Base-by-base conservation (phyloP, 2,113 vertebrate species). In the Edolisoma coerulescens region DNA sequence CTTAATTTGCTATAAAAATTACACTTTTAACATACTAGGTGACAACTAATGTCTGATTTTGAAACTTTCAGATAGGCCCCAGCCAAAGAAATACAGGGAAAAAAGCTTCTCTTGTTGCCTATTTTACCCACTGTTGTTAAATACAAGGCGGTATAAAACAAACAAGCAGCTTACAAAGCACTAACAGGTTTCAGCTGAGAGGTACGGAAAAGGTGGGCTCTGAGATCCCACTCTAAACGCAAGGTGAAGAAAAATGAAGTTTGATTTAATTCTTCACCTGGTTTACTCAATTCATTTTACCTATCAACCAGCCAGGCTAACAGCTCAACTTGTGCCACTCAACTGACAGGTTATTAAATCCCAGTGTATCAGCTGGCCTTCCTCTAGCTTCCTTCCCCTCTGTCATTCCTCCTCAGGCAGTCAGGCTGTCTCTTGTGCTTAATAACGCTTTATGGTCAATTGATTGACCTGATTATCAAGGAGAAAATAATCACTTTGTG, bases 401-500 rank as follows among this genome's bases (percentile, higher is more conserved):
- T 49, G 53, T 15, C 88, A 83, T 16, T 87, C 47, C 85, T 95
- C 82, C 87, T 61, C 26, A 30, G 85, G 90, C 95, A 54, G n/a
- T 45, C 61, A 33, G 57, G n/a, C 61, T 90, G 59, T 86, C 85
- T 88, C 85, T 85, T 86, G 50, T 45, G 32, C 54, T 85, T 86
- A 93, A 27, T 76, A 87, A 88, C 3, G 0, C 82, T 80, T 69
- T 33, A 86, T 27, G 41, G 92, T 56, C 82, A 76, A 91, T 45
- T 80, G 92, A 93, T 88, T 65, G 90, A 83, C 83, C 90, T 42
- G 61, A 73, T 85, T 80, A 92, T 68, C 82, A 83, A 79, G 63
- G 75, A 93, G 94, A 79, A 69, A 65, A 89, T 32, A 90, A 79
- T 59, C 33, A 39, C 54, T 85, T 76, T 23, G 26, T 64, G 2